phyloP scores from a whole-genome alignment of 2,113 vertebrate genomes.

The Poecile atricapillus region DNA sequence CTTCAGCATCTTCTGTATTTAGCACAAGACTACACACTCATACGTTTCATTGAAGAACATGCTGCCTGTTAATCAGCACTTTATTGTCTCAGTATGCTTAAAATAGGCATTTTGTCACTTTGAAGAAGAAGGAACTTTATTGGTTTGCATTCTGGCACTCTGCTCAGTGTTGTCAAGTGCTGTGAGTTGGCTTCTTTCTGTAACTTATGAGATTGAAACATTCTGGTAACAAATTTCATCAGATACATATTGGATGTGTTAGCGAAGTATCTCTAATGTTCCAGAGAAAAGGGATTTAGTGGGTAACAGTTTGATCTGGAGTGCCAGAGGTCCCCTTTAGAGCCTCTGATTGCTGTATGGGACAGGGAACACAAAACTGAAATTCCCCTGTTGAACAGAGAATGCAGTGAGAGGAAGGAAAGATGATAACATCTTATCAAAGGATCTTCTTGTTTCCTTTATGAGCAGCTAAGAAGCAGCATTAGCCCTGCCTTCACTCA shows the following conservation, averaged over 20 bases:
- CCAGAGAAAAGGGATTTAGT: neutral
- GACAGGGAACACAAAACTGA: neutral
- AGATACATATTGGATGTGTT: constrained; percentile 4
- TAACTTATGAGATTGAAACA: constrained; percentile 19
- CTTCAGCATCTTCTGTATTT: constrained; percentile 1
- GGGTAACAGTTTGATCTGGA: neutral
- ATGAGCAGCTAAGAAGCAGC: constrained; percentile 5
- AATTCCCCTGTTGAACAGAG: neutral
- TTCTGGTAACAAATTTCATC: constrained; percentile 25
- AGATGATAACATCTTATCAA: constrained; percentile 32
- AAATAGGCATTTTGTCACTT: constrained; percentile 52
- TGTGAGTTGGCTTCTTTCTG: constrained; percentile 51
- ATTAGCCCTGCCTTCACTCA: neutral
- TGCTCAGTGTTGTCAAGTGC: constrained; percentile 39
- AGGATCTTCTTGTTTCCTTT: constrained; percentile 40
- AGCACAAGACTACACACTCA: neutral
- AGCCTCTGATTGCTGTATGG: neutral
- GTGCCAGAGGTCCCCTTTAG: neutral
- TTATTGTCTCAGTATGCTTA: constrained; percentile 51
- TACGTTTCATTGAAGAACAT: constrained; percentile 20
- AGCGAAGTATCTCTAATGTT: neutral
- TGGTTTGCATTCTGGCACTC: constrained; percentile 40
- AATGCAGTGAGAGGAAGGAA: constrained; percentile 38
- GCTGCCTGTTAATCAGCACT: constrained; percentile 47
- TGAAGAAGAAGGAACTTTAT: constrained; percentile 34